Conservation (phyloP, 2,888 invertebrate species). For the Lasiommata megera region DNA sequence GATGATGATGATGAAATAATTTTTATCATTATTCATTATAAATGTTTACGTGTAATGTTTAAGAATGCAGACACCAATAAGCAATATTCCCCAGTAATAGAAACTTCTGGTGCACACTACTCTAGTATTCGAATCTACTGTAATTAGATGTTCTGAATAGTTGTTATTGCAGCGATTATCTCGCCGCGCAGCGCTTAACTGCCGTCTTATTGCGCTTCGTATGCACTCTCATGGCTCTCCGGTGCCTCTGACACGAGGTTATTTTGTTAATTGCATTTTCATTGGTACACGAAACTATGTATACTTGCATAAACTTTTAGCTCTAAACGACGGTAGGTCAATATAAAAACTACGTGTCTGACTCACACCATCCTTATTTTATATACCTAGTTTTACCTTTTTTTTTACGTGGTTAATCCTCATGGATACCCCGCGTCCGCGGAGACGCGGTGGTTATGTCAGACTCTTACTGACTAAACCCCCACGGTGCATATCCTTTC, state of each 20-base stretch:
- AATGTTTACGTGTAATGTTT: no score
- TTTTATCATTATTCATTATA: no score
- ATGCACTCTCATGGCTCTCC: slow-evolving; percentile 37
- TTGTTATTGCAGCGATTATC: slow-evolving; percentile 63
- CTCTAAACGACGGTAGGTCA: no score
- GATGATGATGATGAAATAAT: no score
- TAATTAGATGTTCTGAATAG: slow-evolving; percentile 66
- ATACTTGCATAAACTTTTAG: neutral
- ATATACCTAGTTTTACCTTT: no score
- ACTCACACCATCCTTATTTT: no score
- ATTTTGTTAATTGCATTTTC: slow-evolving; percentile 42
- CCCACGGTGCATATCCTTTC: no score
- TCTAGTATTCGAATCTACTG: slow-evolving; percentile 39
- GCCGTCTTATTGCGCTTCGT: slow-evolving; percentile 51
- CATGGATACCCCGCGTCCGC: no score
- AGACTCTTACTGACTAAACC: no score
- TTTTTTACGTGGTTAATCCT: no score
- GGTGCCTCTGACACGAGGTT: slow-evolving; percentile 39
- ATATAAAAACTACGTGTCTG: no score
- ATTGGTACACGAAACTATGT: slow-evolving; percentile 31
- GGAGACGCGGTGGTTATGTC: no score
- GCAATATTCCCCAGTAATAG: slow-evolving; percentile 10
- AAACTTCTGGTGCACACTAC: slow-evolving; percentile 12
- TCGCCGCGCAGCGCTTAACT: slow-evolving; percentile 50
- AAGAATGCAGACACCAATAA: neutral